Conservation (phyloP, 2,113 vertebrate species). For the Pomatorhinus ruficollis region DNA sequence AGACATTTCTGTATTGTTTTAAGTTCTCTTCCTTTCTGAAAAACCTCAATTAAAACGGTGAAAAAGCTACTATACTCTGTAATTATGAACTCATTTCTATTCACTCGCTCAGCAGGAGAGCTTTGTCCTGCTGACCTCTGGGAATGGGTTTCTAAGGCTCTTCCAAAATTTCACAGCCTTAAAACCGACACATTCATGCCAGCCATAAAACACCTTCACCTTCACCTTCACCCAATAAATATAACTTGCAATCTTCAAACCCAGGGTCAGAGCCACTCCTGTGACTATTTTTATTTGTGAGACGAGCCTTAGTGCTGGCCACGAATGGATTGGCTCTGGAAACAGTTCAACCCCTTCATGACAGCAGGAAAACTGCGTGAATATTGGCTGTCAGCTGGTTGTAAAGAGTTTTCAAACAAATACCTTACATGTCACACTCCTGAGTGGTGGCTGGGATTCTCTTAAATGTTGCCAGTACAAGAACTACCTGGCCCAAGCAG, state of each 20-base stretch:
- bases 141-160: not conserved
- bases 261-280: not conserved
- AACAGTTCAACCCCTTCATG: not conserved
- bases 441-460: not conserved
- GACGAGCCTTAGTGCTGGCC: not conserved
- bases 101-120: conserved; percentile 25
- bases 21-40: conserved; percentile 55
- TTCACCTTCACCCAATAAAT: conserved; percentile 37
- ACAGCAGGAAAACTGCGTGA: not conserved
- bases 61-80: conserved; percentile 36
- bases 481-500: not conserved
- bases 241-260: conserved; percentile 2
- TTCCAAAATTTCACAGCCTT: conserved; percentile 40
- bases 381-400: not conserved
- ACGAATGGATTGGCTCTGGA: conserved; percentile 14
- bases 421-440: fast-evolving
- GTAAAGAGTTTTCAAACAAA: not conserved
- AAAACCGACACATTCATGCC: not conserved
- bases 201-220: not conserved
- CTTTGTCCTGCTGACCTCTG: conserved; percentile 38
- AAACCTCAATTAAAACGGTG: conserved; percentile 21
- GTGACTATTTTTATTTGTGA: conserved; percentile 5
- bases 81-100: conserved; percentile 64
- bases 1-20: conserved; percentile 60
- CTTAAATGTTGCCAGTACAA: not conserved